Evolutionary conservation across 2,797 vertebrate species (phyloP).

Genomic region (Setipinna tenuifilis): DNA sequence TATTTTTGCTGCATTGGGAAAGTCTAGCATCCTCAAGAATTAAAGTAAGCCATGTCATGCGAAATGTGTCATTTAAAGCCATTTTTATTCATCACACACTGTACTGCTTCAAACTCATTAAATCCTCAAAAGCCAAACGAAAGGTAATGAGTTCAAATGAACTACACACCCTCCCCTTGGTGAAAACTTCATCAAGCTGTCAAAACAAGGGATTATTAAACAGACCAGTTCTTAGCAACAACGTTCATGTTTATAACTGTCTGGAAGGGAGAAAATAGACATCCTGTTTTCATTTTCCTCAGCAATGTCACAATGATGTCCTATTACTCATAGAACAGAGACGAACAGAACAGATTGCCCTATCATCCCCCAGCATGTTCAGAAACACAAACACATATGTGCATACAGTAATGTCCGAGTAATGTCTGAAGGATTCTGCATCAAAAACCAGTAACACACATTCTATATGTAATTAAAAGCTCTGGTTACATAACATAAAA

Average conservation of each 20-base stretch:
- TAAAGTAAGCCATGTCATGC: not conserved
- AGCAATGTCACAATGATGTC: not conserved
- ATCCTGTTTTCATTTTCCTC: not conserved
- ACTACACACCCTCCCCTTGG: not conserved
- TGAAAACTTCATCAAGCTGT: not conserved
- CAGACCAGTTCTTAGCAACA: not conserved
- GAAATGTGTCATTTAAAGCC: not conserved
- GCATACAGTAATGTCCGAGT: too few relatives aligned
- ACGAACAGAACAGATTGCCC: not conserved
- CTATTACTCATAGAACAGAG: not conserved
- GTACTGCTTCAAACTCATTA: not conserved
- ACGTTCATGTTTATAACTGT: not conserved
- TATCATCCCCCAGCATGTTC: not conserved
- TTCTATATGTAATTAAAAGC: not conserved
- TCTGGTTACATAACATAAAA: conserved; percentile 6
- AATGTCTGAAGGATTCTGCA: not conserved
- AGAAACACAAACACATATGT: conserved; percentile 8
- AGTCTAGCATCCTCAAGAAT: not conserved
- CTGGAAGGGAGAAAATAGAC: not conserved
- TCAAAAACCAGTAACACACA: not conserved
- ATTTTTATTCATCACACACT: not conserved
- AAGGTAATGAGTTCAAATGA: not conserved
- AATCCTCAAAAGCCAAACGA: not conserved
- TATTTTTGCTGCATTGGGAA: not conserved
- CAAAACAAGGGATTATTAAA: not conserved